Percentiles rank a stretch among this genome's conserved stretches.
Evolutionary conservation across 1,140 invertebrate species (phyloP).

Genomic region (Euwallacea fornicatus): DNA sequence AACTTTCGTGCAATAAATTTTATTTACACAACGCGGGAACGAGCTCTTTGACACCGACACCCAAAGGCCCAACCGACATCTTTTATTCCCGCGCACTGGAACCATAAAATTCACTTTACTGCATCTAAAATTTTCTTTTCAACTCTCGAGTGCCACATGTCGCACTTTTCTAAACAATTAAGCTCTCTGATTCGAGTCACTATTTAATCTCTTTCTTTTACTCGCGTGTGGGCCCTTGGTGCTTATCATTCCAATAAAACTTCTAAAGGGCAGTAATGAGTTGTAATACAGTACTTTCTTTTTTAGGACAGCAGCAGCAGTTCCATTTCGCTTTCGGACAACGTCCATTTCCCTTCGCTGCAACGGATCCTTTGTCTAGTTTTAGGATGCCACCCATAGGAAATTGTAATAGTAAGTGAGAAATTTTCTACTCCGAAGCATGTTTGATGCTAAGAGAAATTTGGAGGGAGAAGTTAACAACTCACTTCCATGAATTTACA

Average conservation of each 20-base stretch:
- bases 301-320: slow-evolving; percentile 89
- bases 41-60: slow-evolving; percentile 18
- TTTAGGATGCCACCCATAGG: slow-evolving; percentile 84
- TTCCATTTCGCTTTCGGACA: slow-evolving; percentile 89
- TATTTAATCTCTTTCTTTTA: background rate
- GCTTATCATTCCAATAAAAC: background rate
- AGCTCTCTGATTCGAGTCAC: background rate
- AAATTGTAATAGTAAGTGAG: slow-evolving; percentile 82
- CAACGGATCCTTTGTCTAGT: slow-evolving; percentile 73
- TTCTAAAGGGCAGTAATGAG: slow-evolving; percentile 57
- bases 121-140: slow-evolving; percentile 1
- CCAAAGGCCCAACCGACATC: slow-evolving; percentile 2
- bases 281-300: slow-evolving; percentile 77
- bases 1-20: background rate
- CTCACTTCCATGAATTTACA: background rate
- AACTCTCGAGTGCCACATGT: slow-evolving; percentile 3
- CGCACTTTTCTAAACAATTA: slow-evolving; percentile 10
- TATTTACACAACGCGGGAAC: background rate
- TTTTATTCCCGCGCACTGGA: background rate
- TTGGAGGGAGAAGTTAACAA: no score
- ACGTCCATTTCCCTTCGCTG: slow-evolving; percentile 80
- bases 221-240: background rate
- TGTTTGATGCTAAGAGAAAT: no score
- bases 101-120: background rate
- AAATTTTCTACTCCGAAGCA: background rate